phyloP scores from a whole-genome alignment of 2,797 vertebrate genomes.

The Pitangus sulphuratus region DNA sequence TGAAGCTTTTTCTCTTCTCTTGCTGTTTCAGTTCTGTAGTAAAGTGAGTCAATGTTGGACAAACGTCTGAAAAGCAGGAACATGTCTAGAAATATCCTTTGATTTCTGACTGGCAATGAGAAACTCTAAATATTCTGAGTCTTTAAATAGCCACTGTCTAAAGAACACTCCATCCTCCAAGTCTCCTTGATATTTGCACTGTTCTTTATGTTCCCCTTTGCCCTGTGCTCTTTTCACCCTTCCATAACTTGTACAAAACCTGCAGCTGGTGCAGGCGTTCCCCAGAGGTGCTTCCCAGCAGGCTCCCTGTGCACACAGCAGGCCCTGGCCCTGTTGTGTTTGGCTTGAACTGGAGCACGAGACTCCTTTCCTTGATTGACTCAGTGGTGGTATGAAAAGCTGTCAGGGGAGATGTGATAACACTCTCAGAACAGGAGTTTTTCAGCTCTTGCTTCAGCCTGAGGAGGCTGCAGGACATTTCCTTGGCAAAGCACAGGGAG shows the following conservation, averaged over 20 bases:
- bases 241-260: not conserved
- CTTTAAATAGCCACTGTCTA: not conserved
- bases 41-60: not conserved
- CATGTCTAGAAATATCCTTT: not conserved
- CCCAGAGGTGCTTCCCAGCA: not conserved
- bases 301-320: not conserved
- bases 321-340: not conserved
- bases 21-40: not conserved
- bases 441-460: not conserved
- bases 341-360: not conserved
- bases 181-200: not conserved
- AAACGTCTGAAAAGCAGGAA: not conserved
- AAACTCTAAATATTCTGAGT: not conserved
- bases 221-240: not conserved
- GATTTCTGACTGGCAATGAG: conserved; percentile 19
- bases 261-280: not conserved
- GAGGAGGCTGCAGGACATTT: not conserved
- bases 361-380: not conserved
- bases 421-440: not conserved
- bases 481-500: not conserved
- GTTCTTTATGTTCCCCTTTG: not conserved
- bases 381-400: not conserved
- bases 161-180: not conserved
- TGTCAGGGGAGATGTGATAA: not conserved
- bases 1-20: not conserved